phyloP scores from a whole-genome alignment of 2,113 vertebrate species.

The Eurypyga helias region DNA sequence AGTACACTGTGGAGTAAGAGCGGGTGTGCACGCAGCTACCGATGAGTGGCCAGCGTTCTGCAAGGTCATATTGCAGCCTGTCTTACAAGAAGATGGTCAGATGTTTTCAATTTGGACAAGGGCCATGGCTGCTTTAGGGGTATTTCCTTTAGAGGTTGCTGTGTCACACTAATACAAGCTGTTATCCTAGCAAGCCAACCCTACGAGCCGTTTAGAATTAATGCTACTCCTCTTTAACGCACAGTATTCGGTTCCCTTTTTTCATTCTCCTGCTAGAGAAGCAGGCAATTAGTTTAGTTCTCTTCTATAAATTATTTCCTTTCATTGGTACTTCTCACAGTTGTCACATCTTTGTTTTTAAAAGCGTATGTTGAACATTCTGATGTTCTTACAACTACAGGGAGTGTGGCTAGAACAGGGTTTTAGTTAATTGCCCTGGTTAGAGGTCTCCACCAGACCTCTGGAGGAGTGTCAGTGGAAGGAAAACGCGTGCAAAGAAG shows the following conservation, averaged over 20 bases:
- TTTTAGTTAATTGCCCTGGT: background rate
- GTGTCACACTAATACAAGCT: background rate
- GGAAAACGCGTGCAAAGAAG: background rate
- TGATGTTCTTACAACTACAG: background rate
- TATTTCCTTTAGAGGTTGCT: background rate
- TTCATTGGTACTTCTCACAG: background rate
- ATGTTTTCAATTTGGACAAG: background rate
- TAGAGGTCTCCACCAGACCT: background rate
- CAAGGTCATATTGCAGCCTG: background rate
- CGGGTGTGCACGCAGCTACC: rapidly evolving
- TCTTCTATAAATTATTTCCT: background rate
- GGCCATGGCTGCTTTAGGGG: background rate
- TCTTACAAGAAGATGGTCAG: background rate
- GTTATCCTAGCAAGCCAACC: background rate
- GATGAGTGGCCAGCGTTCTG: background rate
- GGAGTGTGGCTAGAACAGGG: background rate
- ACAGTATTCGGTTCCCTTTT: background rate
- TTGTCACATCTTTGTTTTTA: background rate
- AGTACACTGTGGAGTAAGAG: background rate
- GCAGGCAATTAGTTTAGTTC: background rate
- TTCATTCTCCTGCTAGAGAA: background rate
- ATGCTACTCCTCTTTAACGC: background rate
- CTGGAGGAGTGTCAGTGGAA: background rate
- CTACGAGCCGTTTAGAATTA: background rate
- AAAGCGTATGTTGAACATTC: background rate